Evolutionary conservation across 2,113 vertebrate genomes (phyloP), one percentile per base, ranked within the genome.

Genomic region (Paratilapia polleni): DNA sequence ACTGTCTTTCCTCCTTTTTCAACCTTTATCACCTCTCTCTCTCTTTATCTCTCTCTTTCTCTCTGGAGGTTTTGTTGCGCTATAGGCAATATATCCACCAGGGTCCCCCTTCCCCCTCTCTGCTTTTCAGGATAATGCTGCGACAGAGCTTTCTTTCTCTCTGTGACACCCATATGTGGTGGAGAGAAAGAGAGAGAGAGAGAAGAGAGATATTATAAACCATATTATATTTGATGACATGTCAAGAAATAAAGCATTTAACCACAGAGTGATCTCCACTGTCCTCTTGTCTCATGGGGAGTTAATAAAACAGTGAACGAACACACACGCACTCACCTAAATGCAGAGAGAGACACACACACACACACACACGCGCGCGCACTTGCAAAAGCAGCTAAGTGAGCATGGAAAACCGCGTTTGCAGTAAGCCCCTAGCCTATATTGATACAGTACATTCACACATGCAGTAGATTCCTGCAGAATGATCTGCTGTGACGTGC

Each of bases 41-140:
- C 26, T 47, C 22, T 68, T 26, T 41, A 4, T 68, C 5, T 52
- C 19, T 41, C 15, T 10, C 63, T 43, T 36, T 74, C 62, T 12
- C 78, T 20, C 80, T 60, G 49, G 60, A 76, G 85, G 76, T 82
- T 89, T 89, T 57, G 87, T 81, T 91, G 88, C 68, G 60, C 60
- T 83, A 89, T 81, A 92, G 80, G 88, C 88, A 86, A 83, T 90
- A 88, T 84, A 86, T 91, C 81, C 80, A 87, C 38, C 28, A 88
- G 91, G 75, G 85, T 83, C 36, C 80, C 89, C 86, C 87, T 77
- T 60, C 90, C 86, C 88, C 87, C 82, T 85, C 77, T 60, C 64
- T 84, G 86, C 86, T 87, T 92, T 89, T 88, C 86, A 87, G 89
- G 91, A 89, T 90, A 89, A 85, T 84, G 89, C 92, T 91, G 92